Base-by-base conservation (phyloP, 2,797 vertebrate genomes). In the Enteromius unitaeniatus region DNA sequence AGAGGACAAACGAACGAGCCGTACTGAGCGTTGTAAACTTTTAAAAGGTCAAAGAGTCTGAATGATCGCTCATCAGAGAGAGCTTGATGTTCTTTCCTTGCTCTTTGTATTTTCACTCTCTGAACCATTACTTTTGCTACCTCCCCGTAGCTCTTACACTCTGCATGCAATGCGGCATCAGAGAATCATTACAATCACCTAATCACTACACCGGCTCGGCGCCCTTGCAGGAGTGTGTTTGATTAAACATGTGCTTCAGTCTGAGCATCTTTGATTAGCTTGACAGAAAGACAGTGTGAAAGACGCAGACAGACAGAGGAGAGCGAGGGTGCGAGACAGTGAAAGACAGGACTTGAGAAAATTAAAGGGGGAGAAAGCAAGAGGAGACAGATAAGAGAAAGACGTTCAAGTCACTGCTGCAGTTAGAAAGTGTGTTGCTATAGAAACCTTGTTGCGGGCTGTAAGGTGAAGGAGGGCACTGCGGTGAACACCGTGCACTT, bases 181-280 rank as follows among this genome's bases (percentile, higher is more conserved):
- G 45, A 68, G 73, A 69, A 58, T 68, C 79, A 77, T 76, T 68
- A 76, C 51, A 85, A 76, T 81, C 78, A 76, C 17, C 40, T 51
- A 77, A 81, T 70, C 70, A 60, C 60, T 76, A 28, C 37, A 3
- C 17, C 68, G 3, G 11, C 73, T 55, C 49, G 55, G 26, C 28
- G 19, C 11, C 58, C 77, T 67, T 51, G 64, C 68, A 81, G 53
- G 79, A 79, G 67, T 78, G 81, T 68, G 72, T 78, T 76, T 78
- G 73, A 83, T 77, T 77, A 68, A 53, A 53, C 73, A 55, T 74
- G 77, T 70, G 72, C 81, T 83, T 83, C 62, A 69, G 72, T 60
- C 51, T 49, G 84, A 85, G 23, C 21, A 49, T 75, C 69, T 85
- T 21, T 85, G 84, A 79, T 79, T 79, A 84, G 55, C 45, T 28